Base-by-base conservation (phyloP, 2,888 invertebrate species). In the Melinaea menophilus region DNA sequence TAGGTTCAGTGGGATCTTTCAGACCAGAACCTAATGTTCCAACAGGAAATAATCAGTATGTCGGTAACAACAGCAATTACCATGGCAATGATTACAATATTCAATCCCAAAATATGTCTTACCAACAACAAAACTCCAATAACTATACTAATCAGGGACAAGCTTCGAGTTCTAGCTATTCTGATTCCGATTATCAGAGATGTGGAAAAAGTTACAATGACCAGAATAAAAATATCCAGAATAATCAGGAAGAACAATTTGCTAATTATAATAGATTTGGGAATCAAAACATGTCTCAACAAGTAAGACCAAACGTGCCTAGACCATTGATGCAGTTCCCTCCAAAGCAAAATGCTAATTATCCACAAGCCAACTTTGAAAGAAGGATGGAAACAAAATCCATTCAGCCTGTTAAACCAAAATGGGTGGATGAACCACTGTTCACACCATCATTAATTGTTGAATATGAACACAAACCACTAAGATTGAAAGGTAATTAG, bases 401-500 rank as follows among this genome's bases (percentile, higher is more conserved):
- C 37, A 72, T 65, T 56, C 61, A 70, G 61, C 74, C 77, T 12
- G 62, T 69, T 33, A 78, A 70, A 65, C 78, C 75, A 2, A 75
- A 82, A 67, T 88, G 90, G 83, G 75, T 82, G 59, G 85, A 91
- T 64, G 91, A 92, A 69, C 90, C 90, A 66, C 81, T 93, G 73
- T 86, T 90, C 68, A 75, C 82, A 60, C 88, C 94, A 69, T 89
- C 92, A 51, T 90, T 93, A 75, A 92, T 95, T 69, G 92, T 94
- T 73, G 94, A 95, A 84, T 95, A 95, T 87, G 93, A 94, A 71
- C 95, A 95, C 80, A 93, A 92, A 79, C 86, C 93, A 67, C 79
- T 91, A 55, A 83, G 89, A 79, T 77, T 86, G 69, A 89, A 90
- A 89, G 90, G 93, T 93, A 91, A 90, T 74, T 76, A 67, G 45